A percentile compares a stretch with the other conserved stretches of the same genome.
These are phyloP conservation scores for Argyrosomus regius DNA, from an alignment of 2,797 vertebrate species.

Conservation along the genomic window DNA sequence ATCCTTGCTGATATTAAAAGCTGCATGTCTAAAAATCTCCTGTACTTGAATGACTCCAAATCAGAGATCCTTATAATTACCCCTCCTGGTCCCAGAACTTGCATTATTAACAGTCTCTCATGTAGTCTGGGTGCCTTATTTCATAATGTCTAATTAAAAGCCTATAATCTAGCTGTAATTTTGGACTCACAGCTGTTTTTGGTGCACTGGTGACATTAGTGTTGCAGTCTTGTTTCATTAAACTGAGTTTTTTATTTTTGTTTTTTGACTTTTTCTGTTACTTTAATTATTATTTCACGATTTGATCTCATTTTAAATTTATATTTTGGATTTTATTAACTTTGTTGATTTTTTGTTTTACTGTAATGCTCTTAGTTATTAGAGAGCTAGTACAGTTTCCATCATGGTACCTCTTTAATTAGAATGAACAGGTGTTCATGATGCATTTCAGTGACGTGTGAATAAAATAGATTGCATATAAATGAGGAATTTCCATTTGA, in stretches of 20 bases:
- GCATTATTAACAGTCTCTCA: constrained; percentile 10
- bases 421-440: background rate
- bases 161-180: background rate
- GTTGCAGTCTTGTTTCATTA: background rate
- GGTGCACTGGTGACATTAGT: background rate
- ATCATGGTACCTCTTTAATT: background rate
- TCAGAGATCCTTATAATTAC: constrained; percentile 1
- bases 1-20: constrained; percentile 2
- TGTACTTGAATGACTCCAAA: constrained; percentile 16
- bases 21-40: background rate
- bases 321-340: background rate
- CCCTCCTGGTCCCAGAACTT: constrained; percentile 4
- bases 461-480: background rate
- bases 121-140: constrained; percentile 13
- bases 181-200: background rate
- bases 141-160: constrained; percentile 27
- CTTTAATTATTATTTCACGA: background rate
- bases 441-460: background rate
- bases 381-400: too few species aligned
- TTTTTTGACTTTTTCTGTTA: background rate
- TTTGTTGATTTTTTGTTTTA: background rate
- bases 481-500: background rate
- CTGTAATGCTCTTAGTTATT: too few species aligned
- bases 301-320: background rate
- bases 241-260: background rate